A percentile compares a stretch with the other conserved stretches of the same genome.
Conservation (phyloP, 2,797 vertebrate species). For the Falco naumanni region DNA sequence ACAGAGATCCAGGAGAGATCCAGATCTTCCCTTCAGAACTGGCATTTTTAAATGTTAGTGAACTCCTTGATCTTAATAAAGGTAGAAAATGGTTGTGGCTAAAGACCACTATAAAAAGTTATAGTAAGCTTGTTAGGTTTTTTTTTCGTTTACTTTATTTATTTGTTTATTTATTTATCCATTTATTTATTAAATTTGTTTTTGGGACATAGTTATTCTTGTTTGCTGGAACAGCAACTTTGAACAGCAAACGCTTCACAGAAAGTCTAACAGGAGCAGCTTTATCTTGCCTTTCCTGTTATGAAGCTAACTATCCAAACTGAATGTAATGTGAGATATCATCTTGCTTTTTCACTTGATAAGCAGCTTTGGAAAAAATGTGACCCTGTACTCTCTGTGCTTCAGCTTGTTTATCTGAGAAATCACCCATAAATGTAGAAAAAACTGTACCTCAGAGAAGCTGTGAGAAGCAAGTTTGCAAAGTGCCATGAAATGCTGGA, state of each 20-base stretch:
- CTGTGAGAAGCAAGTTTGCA: neutral
- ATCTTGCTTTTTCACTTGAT: neutral
- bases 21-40: neutral
- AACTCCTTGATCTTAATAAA: neutral
- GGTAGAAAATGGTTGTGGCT: neutral
- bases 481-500: neutral
- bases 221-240: neutral
- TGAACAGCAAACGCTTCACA: neutral
- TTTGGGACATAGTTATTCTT: neutral
- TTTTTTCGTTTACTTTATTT: too few species aligned
- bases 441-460: neutral
- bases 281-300: neutral
- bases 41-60: neutral
- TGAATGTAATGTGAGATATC: neutral
- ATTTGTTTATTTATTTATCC: too few species aligned
- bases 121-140: neutral
- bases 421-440: neutral
- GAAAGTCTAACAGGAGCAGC: neutral
- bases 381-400: accelerated
- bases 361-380: neutral
- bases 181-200: neutral
- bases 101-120: neutral
- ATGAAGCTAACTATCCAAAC: neutral
- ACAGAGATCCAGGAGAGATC: neutral
- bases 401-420: neutral